Conservation (phyloP, 64 coral and sea anemone species). For the Trachythela sp. region DNA sequence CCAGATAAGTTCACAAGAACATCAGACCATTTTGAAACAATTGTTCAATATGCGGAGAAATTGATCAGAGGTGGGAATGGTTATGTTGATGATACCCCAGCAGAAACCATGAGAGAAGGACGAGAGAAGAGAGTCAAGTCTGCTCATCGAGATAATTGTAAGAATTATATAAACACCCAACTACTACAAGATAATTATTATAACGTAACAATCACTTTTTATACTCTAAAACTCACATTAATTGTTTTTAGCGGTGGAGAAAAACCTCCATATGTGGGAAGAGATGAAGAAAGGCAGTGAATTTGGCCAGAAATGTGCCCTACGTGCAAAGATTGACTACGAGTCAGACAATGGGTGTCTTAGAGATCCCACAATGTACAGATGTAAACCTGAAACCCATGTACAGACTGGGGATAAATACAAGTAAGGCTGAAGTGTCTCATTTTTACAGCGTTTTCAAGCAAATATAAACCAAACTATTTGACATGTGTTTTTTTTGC, state of each 20-base stretch:
- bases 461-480: too few relatives aligned
- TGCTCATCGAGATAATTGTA: constrained; percentile 83
- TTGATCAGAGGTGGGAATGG: constrained; percentile 76
- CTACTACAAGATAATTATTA: too few relatives aligned
- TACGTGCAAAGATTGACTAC: constrained; percentile 92
- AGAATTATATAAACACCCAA: constrained; percentile 27
- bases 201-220: too few relatives aligned
- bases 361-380: constrained; percentile 88
- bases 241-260: constrained; percentile 65
- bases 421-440: constrained; percentile 46
- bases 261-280: constrained; percentile 84
- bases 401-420: constrained; percentile 88
- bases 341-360: constrained; percentile 84
- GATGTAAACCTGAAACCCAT: constrained; percentile 90
- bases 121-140: constrained; percentile 84
- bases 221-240: too few relatives aligned
- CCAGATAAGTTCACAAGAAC: constrained; percentile 82
- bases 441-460: too few relatives aligned
- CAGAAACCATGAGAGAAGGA: constrained; percentile 78
- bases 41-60: constrained; percentile 79
- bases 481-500: neutral
- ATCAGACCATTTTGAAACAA: constrained; percentile 95
- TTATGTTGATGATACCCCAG: constrained; percentile 84
- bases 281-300: constrained; percentile 96
- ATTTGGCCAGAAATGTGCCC: constrained; percentile 64